phyloP scores from a whole-genome alignment of 2,113 vertebrate genomes.

The Euleptes europaea region DNA sequence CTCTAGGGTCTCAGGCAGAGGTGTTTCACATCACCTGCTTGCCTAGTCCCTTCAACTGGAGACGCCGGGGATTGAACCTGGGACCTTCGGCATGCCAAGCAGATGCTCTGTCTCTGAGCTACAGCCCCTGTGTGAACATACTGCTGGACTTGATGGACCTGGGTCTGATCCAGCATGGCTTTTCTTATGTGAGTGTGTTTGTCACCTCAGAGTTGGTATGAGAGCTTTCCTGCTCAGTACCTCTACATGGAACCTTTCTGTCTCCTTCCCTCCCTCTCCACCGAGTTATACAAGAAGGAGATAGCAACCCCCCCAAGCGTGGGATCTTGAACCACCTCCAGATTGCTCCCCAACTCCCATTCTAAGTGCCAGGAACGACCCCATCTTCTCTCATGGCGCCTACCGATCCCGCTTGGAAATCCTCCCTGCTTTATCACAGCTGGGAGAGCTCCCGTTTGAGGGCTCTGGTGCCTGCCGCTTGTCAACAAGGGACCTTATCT shows the following conservation, averaged over 20 bases:
- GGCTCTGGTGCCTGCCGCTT: conserved; percentile 82
- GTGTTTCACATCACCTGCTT: too few species aligned
- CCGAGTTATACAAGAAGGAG: conserved; percentile 49
- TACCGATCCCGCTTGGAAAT: conserved; percentile 69
- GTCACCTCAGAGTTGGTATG: conserved; percentile 63
- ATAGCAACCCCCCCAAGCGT: conserved; percentile 61
- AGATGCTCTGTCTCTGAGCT: too few species aligned
- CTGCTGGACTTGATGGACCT: too few species aligned
- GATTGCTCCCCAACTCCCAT: conserved; percentile 68
- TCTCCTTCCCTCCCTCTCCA: not conserved
- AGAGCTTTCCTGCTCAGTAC: conserved; percentile 59
- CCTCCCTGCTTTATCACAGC: conserved; percentile 70
- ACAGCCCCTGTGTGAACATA: too few species aligned
- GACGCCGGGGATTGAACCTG: too few species aligned
- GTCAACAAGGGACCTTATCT: conserved; percentile 85
- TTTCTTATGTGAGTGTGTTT: conserved; percentile 53
- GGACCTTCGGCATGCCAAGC: too few species aligned
- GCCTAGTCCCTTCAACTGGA: too few species aligned
- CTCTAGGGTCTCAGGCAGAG: too few species aligned
- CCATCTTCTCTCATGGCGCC: conserved; percentile 58
- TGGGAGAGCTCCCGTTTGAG: conserved; percentile 60
- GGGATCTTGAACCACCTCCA: conserved; percentile 73
- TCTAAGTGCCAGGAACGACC: conserved; percentile 38
- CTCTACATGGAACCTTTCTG: conserved; percentile 67
- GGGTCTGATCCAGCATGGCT: too few species aligned